Conservation (phyloP, 2,113 vertebrate species). For the Pitta sordida region DNA sequence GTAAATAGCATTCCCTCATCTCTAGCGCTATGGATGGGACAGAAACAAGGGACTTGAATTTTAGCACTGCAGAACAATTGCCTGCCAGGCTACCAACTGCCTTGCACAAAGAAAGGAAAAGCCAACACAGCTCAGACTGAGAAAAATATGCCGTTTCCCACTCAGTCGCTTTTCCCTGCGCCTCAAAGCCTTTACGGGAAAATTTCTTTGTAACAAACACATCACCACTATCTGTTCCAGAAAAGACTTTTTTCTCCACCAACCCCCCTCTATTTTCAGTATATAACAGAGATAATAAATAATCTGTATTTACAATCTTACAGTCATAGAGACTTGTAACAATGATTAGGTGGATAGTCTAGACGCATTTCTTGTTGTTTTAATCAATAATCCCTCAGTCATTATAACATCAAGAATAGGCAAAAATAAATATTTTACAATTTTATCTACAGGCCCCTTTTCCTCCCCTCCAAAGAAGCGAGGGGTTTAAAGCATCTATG, state of each 20-base stretch:
- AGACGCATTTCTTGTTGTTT: conserved; percentile 71
- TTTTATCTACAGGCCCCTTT: conserved; percentile 55
- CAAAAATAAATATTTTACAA: conserved; percentile 81
- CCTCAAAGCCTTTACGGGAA: conserved; percentile 50
- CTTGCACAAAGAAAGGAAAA: conserved; percentile 51
- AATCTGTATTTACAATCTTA: conserved; percentile 84
- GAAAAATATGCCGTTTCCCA: conserved; percentile 20
- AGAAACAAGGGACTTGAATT: not conserved
- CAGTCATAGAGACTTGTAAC: conserved; percentile 70
- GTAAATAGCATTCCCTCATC: not conserved
- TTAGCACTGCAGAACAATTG: not conserved
- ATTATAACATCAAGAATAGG: conserved; percentile 58
- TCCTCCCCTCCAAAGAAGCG: not conserved
- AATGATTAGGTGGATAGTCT: conserved; percentile 74
- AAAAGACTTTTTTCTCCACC: not conserved
- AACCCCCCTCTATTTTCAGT: conserved; percentile 55
- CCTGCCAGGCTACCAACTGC: conserved; percentile 3
- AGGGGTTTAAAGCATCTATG: conserved; percentile 36
- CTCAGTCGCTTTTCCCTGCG: not conserved
- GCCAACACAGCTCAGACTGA: conserved; percentile 46
- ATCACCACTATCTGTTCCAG: conserved; percentile 52
- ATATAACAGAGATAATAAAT: conserved; percentile 81
- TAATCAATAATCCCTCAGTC: conserved; percentile 67
- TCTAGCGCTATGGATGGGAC: not conserved
- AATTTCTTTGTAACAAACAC: conserved; percentile 37